Base-by-base conservation (phyloP, 2,888 invertebrate species). In the Campoletis raptor region DNA sequence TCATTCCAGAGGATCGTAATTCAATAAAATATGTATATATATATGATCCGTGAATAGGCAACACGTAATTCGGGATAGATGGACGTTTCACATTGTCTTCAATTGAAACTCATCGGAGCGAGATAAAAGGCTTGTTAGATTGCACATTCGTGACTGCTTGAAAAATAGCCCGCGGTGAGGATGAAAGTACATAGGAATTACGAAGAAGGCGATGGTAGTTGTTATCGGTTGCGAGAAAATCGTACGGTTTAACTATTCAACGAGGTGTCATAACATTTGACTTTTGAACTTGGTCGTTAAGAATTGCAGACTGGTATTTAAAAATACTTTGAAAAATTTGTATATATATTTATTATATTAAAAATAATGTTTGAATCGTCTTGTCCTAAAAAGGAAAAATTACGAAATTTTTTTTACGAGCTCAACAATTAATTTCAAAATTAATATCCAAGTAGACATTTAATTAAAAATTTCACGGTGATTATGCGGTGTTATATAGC, bases 11-110 rank as follows among this genome's bases (percentile, higher is more conserved):
- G 12, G 36, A 76, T 76, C 66, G 24, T 61, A 54, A 82, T 82
- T 76, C 61, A 70, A 77, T 52, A 61, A 37, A 40, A n/a, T 24
- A 30, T 36, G 36, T 45, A n/a, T n/a, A n/a, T 30, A 45, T 45
- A 61, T n/a, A 54, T 12, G 21, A 30, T 30, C 0, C 24, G n/a
- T 30, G 36, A n/a, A 64, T 48, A 64, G 72, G 12, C 76, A 72
- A 76, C 42, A 45, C 82, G 82, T 74, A 81, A 81, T 81, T 81
- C 66, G 66, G 66, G 52, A 67, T 67, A 52, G 81, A 80, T 45
- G 64, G 72, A 73, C 69, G 82, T 69, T 61, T 54, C 66, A 40
- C 81, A 18, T 74, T n/a, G 67, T 30, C 24, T 61, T 69, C 21
- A 45, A 61, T 61, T 48, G 18, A 48, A 54, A 40, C 30, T 57